phyloP scores from a whole-genome alignment of 1,140 invertebrate genomes.

The Conus betulinus region DNA sequence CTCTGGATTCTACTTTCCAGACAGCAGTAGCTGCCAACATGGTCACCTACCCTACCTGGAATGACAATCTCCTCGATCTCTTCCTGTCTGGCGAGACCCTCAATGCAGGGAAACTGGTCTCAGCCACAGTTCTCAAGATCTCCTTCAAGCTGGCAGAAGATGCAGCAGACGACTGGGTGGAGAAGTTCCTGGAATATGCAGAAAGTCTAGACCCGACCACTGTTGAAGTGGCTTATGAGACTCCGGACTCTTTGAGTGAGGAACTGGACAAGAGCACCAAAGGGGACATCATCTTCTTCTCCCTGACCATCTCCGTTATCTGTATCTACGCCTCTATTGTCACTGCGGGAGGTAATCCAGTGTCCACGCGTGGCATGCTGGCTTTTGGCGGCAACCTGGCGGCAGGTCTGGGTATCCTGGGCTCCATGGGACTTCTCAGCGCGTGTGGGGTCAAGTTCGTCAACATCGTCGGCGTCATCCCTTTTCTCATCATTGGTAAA shows the following conservation, averaged over 20 bases:
- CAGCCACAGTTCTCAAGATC: constrained; percentile 1
- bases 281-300: constrained; percentile 53
- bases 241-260: constrained; percentile 48
- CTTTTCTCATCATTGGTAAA: constrained; percentile 94
- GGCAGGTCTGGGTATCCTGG: constrained; percentile 90
- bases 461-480: constrained; percentile 94
- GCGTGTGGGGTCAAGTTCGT: constrained; percentile 95
- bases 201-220: neutral
- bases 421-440: constrained; percentile 93
- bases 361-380: constrained; percentile 90
- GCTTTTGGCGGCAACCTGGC: constrained; percentile 94
- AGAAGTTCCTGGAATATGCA: neutral
- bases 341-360: constrained; percentile 29
- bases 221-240: constrained; percentile 42
- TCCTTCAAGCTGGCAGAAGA: constrained; percentile 19
- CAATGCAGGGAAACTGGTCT: neutral
- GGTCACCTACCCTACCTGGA: constrained; percentile 20
- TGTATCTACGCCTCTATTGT: constrained; percentile 50
- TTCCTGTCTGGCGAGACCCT: neutral
- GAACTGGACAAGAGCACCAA: constrained; percentile 52
- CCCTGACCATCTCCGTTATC: constrained; percentile 50
- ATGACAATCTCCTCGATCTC: neutral
- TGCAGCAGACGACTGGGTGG: constrained; percentile 20
- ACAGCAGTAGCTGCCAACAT: neutral
- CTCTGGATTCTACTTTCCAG: neutral